These are phyloP conservation scores for Temnothorax nylanderi DNA, from an alignment of 1,140 invertebrate genomes.

Conservation along the genomic window DNA sequence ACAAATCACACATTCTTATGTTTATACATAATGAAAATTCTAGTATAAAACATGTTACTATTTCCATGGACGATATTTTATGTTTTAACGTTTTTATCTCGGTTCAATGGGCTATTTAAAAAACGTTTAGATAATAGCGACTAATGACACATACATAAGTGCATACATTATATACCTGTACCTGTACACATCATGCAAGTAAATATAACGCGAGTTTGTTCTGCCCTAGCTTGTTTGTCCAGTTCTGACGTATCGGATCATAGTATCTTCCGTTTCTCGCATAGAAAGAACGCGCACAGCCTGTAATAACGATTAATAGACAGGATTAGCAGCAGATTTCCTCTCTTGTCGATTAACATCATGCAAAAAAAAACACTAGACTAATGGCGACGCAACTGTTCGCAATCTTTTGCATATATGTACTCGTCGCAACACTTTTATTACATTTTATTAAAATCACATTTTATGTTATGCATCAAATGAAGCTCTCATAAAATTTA, in stretches of 20 bases:
- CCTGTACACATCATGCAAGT: conserved; percentile 6
- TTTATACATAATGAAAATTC: background rate
- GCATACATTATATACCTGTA: conserved; percentile 18
- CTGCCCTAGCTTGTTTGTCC: conserved; percentile 28
- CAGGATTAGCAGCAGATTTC: conserved; percentile 19
- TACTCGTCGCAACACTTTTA: background rate
- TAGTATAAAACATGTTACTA: background rate
- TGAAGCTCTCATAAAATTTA: background rate
- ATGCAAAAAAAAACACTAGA: background rate
- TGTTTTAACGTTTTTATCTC: background rate
- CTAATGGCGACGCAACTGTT: background rate
- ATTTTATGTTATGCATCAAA: background rate
- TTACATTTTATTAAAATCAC: background rate
- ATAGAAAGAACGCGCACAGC: background rate
- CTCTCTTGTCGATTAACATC: conserved; percentile 18
- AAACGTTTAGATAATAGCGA: conserved; percentile 27
- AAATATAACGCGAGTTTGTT: conserved; percentile 41
- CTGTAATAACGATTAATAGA: conserved; percentile 39
- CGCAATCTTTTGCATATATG: background rate
- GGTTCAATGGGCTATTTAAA: conserved; percentile 16
- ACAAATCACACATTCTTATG: background rate
- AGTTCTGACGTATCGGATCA: conserved; percentile 9
- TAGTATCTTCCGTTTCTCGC: conserved; percentile 18
- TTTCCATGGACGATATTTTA: background rate
- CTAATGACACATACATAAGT: conserved; percentile 6